These are phyloP conservation scores for Piezodorus guildinii DNA, from an alignment of 1,140 invertebrate species.

Conservation along the genomic window DNA sequence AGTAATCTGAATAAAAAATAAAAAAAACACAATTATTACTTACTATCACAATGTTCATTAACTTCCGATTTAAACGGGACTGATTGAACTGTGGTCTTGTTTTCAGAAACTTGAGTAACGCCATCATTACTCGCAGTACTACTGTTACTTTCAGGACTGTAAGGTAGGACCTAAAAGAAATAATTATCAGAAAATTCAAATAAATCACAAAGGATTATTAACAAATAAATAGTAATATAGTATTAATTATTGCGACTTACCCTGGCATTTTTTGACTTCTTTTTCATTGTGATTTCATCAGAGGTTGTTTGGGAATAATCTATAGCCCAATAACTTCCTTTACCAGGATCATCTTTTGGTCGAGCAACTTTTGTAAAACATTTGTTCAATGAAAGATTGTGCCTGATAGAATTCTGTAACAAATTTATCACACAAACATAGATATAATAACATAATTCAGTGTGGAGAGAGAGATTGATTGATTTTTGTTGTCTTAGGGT, in stretches of 20 bases:
- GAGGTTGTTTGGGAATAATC: conserved; percentile 38
- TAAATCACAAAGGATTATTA: not conserved
- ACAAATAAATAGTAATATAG: not conserved
- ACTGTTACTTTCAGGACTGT: conserved; percentile 25
- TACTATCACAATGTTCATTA: conserved; percentile 12
- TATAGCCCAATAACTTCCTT: conserved; percentile 51
- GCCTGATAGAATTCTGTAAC: conserved; percentile 31
- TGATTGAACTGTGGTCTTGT: not conserved
- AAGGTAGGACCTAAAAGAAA: conserved; percentile 20
- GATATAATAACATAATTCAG: no score
- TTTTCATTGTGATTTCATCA: conserved; percentile 21
- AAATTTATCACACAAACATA: no score
- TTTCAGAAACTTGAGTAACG: not conserved
- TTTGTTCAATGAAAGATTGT: conserved; percentile 30
- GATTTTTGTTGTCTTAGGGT: no score
- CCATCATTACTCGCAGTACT: conserved; percentile 20
- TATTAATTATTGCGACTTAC: conserved; percentile 11
- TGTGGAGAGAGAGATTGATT: no score
- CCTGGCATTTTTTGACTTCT: conserved; percentile 23
- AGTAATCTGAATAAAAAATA: no score
- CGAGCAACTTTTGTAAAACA: conserved; percentile 51
- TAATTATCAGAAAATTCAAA: not conserved
- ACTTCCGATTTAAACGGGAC: not conserved
- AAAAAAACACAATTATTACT: no score
- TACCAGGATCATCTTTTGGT: conserved; percentile 50